Evolutionary conservation across 92 coral and sea anemone species (phyloP).

Genomic region (Montipora capitata): DNA sequence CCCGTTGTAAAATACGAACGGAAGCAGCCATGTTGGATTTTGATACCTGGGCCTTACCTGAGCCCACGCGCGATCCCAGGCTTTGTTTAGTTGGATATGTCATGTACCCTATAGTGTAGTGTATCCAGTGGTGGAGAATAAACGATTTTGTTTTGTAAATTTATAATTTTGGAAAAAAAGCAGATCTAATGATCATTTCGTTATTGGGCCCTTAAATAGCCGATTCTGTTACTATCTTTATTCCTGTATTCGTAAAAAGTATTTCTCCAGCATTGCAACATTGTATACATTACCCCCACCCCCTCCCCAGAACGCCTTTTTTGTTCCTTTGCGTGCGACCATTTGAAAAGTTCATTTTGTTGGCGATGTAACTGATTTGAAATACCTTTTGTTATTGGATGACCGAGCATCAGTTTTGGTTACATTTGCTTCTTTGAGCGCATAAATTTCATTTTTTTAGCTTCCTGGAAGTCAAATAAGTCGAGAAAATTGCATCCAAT

Average conservation of each 20-base stretch:
- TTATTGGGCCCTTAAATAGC: not conserved
- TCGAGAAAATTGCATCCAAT: not conserved
- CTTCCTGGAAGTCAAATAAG: not conserved
- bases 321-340: conserved; percentile 57
- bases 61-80: conserved; percentile 36
- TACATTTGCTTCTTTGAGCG: not conserved
- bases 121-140: not conserved
- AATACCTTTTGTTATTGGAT: not conserved
- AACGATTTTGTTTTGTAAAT: too few relatives aligned
- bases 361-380: conserved; percentile 9
- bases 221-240: not conserved
- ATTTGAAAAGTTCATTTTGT: conserved; percentile 21
- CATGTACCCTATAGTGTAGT: not conserved
- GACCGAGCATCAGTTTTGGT: conserved; percentile 4
- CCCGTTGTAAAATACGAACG: not conserved
- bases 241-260: not conserved
- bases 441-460: not conserved
- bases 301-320: conserved; percentile 17
- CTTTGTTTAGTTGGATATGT: not conserved
- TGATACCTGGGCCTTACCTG: not conserved
- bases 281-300: not conserved
- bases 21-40: conserved; percentile 31
- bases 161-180: too few relatives aligned
- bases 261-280: not conserved
- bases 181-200: too few relatives aligned